These are phyloP conservation scores for Rostratula benghalensis DNA, from an alignment of 2,113 vertebrate species.

Conservation along the genomic window DNA sequence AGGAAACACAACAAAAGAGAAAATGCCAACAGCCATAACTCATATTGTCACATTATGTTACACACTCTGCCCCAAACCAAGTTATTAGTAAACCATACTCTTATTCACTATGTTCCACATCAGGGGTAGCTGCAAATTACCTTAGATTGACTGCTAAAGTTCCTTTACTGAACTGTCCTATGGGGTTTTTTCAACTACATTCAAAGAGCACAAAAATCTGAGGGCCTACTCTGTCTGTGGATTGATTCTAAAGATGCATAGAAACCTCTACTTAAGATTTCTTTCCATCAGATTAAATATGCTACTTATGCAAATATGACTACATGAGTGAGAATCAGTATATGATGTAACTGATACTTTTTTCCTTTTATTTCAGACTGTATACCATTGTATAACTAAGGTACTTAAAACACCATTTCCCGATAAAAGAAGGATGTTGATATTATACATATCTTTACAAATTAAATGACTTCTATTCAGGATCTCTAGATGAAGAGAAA, in stretches of 20 bases:
- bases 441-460: not conserved
- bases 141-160: not conserved
- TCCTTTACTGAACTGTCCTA: not conserved
- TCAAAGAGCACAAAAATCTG: not conserved
- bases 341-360: not conserved
- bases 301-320: not conserved
- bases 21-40: not conserved
- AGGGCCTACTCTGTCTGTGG: not conserved
- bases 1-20: not conserved
- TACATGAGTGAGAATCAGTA: not conserved
- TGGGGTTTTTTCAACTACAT: not conserved
- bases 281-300: not conserved
- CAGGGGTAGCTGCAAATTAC: not conserved
- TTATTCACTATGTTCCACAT: not conserved
- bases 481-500: conserved; percentile 2
- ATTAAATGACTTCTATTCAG: not conserved
- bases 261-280: not conserved
- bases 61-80: not conserved
- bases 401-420: not conserved
- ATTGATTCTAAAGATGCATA: not conserved
- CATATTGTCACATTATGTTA: not conserved
- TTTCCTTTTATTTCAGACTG: not conserved
- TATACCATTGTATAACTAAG: not conserved
- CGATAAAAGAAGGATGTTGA: not conserved
- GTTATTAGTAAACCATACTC: not conserved